Evolutionary conservation across 2,797 vertebrate species (phyloP).

Genomic region (Gastrophryne carolinensis): DNA sequence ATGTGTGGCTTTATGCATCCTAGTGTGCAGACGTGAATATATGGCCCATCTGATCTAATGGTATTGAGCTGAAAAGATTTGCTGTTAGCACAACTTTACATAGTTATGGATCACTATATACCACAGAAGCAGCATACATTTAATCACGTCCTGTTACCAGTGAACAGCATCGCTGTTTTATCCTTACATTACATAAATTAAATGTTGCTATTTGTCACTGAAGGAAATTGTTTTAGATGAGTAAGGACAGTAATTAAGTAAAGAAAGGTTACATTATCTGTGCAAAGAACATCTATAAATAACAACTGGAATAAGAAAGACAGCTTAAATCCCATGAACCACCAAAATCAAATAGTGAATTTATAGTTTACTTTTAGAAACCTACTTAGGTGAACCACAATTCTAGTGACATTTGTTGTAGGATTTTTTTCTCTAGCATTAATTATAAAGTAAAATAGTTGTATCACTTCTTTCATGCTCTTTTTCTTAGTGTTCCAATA

Average conservation of each 20-base stretch:
- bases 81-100: background rate
- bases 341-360: too few relatives aligned
- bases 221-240: background rate
- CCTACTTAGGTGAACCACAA: too few relatives aligned
- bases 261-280: conserved; percentile 5
- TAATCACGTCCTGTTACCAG: background rate
- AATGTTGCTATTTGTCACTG: conserved; percentile 12
- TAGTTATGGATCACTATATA: background rate
- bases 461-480: too few relatives aligned
- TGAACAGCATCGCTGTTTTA: background rate
- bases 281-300: background rate
- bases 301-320: background rate
- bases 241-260: conserved; percentile 26
- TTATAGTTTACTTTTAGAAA: too few relatives aligned
- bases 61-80: background rate
- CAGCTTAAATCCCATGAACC: too few relatives aligned
- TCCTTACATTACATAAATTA: conserved; percentile 9
- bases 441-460: too few relatives aligned
- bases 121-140: background rate
- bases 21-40: background rate
- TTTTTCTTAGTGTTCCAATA: too few relatives aligned
- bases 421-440: too few relatives aligned
- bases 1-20: background rate
- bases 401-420: too few relatives aligned
- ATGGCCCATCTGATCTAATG: background rate